Evolutionary conservation across 2,113 vertebrate species (phyloP), one percentile per base, ranked within the genome.

Genomic region (Equus quagga): DNA sequence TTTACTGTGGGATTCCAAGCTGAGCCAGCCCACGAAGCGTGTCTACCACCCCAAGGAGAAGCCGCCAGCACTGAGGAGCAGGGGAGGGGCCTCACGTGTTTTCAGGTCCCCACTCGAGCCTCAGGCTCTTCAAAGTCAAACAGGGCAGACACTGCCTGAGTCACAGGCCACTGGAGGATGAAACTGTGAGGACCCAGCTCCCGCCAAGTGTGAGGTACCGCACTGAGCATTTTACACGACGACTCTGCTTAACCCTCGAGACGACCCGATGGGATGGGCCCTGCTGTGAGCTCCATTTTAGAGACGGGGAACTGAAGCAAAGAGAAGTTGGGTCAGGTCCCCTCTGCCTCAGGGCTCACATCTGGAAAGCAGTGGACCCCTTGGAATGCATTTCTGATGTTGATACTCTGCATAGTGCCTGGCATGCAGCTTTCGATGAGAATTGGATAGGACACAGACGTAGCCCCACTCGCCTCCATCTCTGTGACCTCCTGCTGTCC

Each of bases 31-130:
- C 91, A 31, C 46, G 80, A 82, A 90, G 69, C 60, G 85, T 60
- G 92, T 2, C 0, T 4, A 41, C 28, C 70, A 51, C 26, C 9
- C 0, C 0, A 51, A 79, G 62, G 58, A 82, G 6, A 76, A 62
- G 41, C 33, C 2, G 0, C 0, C 56, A 3, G 0, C 9, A 0
- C 15, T 21, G 23, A 49, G 56, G 85, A 0, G 0, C 44, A 62
- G 51, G 54, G 51, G 46, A 79, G 24, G 18, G 0, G 5, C 0
- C 0, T 33, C 64, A 5, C 0, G 2, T 13, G 24, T 51, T 54
- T 85, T 33, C 21, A 28, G 49, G 0, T 49, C 36, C 33, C 12
- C 8, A 8, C 24, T 13, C 2, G 81, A 85, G 46, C 23, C 17
- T 4, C 33, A 24, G 24, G 14, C 15, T 14, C 51, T 11, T 31